Evolutionary conservation across 2,888 invertebrate species (phyloP).

Genomic region (Nephrotoma flavescens): DNA sequence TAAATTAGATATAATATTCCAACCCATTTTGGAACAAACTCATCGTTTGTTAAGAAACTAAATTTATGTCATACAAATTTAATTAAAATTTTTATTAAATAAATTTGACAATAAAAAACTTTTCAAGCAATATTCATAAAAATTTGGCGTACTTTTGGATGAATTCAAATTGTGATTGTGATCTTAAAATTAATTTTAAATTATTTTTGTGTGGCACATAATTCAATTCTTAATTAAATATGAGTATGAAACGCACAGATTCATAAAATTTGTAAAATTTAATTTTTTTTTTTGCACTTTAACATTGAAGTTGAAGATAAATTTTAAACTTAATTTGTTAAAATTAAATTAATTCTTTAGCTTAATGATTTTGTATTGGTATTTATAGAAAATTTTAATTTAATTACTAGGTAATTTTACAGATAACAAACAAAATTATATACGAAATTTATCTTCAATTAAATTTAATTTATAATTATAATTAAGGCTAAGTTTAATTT

Average conservation of each 20-base stretch:
- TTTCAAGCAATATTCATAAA: not conserved
- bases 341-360: not conserved
- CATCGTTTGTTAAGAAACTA: not conserved
- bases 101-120: not conserved
- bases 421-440: not conserved
- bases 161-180: not conserved
- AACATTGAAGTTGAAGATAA: not conserved
- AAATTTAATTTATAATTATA: not conserved
- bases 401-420: not conserved
- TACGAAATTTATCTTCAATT: not conserved
- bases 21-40: not conserved
- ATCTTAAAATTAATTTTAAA: not conserved
- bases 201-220: not conserved
- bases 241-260: not conserved
- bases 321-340: not conserved
- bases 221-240: not conserved
- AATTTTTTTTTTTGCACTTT: not conserved
- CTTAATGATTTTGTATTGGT: no score
- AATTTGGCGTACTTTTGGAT: not conserved
- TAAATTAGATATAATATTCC: not conserved
- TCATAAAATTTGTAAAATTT: not conserved
- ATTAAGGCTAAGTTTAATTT: not conserved
- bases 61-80: not conserved
- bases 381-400: not conserved
- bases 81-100: not conserved